Conservation (phyloP, 1,140 invertebrate species). For the Papilio aristodemus region DNA sequence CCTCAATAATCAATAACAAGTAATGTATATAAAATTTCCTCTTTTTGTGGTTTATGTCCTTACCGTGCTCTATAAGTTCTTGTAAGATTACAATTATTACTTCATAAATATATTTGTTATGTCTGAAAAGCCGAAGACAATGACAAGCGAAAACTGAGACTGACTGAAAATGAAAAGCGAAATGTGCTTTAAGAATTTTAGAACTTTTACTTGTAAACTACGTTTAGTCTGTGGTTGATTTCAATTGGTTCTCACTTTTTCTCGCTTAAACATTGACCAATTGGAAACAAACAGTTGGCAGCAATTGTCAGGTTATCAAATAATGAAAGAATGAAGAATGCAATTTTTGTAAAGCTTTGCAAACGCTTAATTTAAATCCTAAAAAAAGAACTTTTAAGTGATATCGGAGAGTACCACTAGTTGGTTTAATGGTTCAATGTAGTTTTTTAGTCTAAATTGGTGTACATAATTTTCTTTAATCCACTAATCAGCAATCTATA, state of each 20-base stretch:
- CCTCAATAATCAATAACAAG: constrained; percentile 56
- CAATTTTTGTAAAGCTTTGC: neutral
- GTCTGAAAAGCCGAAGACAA: constrained; percentile 17
- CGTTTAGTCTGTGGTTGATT: constrained; percentile 36
- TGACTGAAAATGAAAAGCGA: constrained; percentile 10
- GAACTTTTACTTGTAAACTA: neutral
- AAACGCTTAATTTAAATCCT: neutral
- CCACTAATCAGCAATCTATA: no score
- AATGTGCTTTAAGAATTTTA: constrained; percentile 2
- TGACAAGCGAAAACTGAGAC: constrained; percentile 29
- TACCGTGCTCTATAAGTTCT: constrained; percentile 28
- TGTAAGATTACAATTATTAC: constrained; percentile 13
- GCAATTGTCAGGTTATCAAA: constrained; percentile 35
- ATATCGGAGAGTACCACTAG: no score
- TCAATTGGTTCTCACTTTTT: constrained; percentile 39
- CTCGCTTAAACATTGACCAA: constrained; percentile 59
- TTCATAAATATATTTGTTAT: constrained; percentile 30
- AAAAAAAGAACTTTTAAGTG: neutral
- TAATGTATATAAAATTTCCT: constrained; percentile 29
- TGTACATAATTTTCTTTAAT: no score
- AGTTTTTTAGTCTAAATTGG: no score
- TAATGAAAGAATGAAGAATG: neutral
- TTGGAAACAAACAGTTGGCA: constrained; percentile 73
- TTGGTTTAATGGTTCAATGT: no score
- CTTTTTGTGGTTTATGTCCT: constrained; percentile 16